Percentiles rank a stretch among this genome's conserved stretches.
phyloP scores from a whole-genome alignment of 2,797 vertebrate species.

The Bucorvus abyssinicus region DNA sequence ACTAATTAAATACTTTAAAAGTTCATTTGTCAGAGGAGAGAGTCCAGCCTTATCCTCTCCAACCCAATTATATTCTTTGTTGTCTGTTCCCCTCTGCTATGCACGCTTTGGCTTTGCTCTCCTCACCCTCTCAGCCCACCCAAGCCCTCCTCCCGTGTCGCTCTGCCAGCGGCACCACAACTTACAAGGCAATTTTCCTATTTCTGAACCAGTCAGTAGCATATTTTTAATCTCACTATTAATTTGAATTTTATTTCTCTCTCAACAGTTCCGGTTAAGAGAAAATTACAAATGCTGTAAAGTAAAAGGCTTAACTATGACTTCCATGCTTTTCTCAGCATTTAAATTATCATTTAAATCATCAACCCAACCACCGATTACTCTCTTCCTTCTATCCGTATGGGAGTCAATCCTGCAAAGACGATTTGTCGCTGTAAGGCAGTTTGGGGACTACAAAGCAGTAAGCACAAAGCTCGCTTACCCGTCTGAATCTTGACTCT shows the following conservation, averaged over 20 bases:
- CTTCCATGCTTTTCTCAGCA: neutral
- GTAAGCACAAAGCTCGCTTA: constrained; percentile 40
- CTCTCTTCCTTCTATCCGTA: neutral
- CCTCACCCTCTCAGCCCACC: neutral
- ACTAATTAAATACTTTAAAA: neutral
- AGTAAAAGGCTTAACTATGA: neutral
- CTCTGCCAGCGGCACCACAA: neutral
- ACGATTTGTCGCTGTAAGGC: neutral
- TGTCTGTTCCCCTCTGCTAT: neutral
- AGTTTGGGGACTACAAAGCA: neutral
- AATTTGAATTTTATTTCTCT: neutral
- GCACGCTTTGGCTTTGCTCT: neutral
- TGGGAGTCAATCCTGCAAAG: neutral
- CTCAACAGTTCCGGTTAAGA: neutral
- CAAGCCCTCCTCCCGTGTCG: neutral
- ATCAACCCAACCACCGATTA: neutral
- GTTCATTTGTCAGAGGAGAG: neutral
- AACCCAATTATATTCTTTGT: neutral
- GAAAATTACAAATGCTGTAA: neutral
- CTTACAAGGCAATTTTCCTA: neutral
- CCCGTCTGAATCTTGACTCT: constrained; percentile 90
- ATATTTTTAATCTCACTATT: neutral
- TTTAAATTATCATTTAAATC: neutral
- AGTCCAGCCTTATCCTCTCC: neutral
- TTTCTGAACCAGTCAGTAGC: neutral